Base-by-base conservation (phyloP, 2,888 invertebrate species). In the Deilephila porcellus region DNA sequence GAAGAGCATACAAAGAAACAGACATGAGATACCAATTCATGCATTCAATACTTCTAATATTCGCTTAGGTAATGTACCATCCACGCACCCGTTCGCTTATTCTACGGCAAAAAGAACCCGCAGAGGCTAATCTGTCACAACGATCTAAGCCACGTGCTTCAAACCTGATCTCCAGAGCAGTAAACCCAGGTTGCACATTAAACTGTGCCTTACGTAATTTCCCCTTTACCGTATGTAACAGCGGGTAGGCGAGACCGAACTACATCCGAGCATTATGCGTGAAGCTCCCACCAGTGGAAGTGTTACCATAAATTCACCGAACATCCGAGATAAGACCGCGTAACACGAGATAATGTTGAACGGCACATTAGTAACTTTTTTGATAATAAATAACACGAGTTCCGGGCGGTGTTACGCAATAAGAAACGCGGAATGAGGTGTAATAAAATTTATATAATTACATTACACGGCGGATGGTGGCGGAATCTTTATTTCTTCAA, bases 251-350 rank as follows among this genome's bases (percentile, higher is more conserved):
- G 37, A 34, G 67, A 20, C 25, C 64, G 19, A 67, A 59, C n/a
- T 59, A 45, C 72, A 19, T 67, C 56, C 25, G 8, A 52, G 20
- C 32, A 81, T 82, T 83, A 86, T 82, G 83, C 81, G 82, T 81
- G 82, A 81, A 79, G 76, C 78, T 77, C 77, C 78, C 74, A 74
- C 25, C 74, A 32, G 71, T 72, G 76, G 72, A 82, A 85, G 81
- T 85, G 85, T 83, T 84, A 78, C 79, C 81, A 87, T 89, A 88
- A 88, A 87, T 88, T 85, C 78, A 72, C 72, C 71, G 76, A 78
- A 84, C 81, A 83, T 25, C 52, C 80, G 76, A 82, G 85, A 84
- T 84, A 84, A 81, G 78, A 76, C 82, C 79, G 77, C 77, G 74
- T 77, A 77, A 76, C 74, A 77, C 76, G 70, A 70, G 77, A 75